Evolutionary conservation across 2,797 vertebrate genomes (phyloP).

Genomic region (Ambastaia sidthimunki): DNA sequence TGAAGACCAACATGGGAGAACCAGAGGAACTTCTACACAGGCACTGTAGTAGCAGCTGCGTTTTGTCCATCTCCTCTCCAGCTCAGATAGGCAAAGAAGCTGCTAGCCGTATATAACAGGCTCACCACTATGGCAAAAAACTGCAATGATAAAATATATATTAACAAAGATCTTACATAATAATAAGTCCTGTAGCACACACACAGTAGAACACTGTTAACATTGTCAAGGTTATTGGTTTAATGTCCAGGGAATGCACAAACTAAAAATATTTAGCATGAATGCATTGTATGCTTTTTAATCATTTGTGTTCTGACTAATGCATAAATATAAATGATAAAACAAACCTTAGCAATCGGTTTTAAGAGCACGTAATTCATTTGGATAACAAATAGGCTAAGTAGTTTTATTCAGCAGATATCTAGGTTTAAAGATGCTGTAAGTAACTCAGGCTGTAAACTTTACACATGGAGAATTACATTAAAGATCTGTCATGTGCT

Average conservation of each 20-base stretch:
- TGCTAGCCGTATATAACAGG: conserved; percentile 78
- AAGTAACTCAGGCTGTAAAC: background rate
- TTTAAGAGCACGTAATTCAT: background rate
- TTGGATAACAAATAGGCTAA: background rate
- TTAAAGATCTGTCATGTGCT: conserved; percentile 35
- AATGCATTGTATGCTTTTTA: too few relatives aligned
- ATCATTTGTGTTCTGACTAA: too few relatives aligned
- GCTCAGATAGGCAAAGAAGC: conserved; percentile 86
- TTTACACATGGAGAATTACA: conserved; percentile 27
- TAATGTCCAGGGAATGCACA: background rate
- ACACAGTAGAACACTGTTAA: too few relatives aligned
- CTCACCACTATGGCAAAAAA: conserved; percentile 86
- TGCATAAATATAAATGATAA: too few relatives aligned
- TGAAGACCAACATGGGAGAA: background rate
- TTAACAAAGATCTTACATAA: background rate
- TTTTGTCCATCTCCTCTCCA: conserved; percentile 85
- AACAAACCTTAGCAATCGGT: background rate
- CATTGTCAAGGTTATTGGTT: background rate
- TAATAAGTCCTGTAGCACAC: too few relatives aligned
- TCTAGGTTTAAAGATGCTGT: background rate
- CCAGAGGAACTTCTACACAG: conserved; percentile 60
- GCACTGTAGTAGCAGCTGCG: conserved; percentile 81
- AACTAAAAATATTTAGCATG: too few relatives aligned
- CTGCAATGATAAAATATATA: conserved; percentile 68
- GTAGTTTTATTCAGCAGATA: background rate